Conservation (phyloP, 2,797 vertebrate species). For the Aselliscus stoliczkanus region DNA sequence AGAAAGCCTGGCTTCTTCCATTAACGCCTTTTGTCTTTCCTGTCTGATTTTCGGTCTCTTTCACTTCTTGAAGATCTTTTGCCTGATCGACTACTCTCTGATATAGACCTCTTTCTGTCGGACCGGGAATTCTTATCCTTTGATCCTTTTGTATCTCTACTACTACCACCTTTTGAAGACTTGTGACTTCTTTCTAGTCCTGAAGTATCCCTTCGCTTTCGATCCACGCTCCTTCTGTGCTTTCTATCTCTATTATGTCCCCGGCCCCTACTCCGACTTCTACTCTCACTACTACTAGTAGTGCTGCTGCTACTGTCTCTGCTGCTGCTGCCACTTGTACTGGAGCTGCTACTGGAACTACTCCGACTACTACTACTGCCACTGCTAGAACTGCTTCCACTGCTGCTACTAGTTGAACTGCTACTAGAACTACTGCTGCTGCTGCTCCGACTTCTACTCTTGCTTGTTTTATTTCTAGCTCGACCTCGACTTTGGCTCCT, state of each 20-base stretch:
- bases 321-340: constrained; percentile 82
- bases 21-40: constrained; percentile 97
- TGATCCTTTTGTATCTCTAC: constrained; percentile 89
- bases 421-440: constrained; percentile 89
- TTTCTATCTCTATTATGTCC: constrained; percentile 88
- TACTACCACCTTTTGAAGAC: constrained; percentile 87
- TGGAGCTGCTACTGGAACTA: constrained; percentile 84
- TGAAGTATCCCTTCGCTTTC: constrained; percentile 86
- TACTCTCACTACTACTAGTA: constrained; percentile 86
- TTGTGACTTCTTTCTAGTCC: constrained; percentile 89
- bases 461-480: constrained; percentile 85
- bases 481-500: constrained; percentile 84
- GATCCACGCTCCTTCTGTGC: constrained; percentile 87
- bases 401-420: constrained; percentile 86
- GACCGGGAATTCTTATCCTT: constrained; percentile 88
- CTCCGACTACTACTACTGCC: constrained; percentile 87
- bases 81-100: constrained; percentile 89
- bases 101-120: constrained; percentile 88
- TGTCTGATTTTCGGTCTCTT: constrained; percentile 97
- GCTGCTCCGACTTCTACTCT: constrained; percentile 88
- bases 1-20: constrained; percentile 84
- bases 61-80: constrained; percentile 91
- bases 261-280: constrained; percentile 85
- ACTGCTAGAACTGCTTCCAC: constrained; percentile 87
- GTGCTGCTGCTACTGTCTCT: constrained; percentile 84